phyloP scores from a whole-genome alignment of 2,888 invertebrate species.

The Ramazzottius varieornatus region DNA sequence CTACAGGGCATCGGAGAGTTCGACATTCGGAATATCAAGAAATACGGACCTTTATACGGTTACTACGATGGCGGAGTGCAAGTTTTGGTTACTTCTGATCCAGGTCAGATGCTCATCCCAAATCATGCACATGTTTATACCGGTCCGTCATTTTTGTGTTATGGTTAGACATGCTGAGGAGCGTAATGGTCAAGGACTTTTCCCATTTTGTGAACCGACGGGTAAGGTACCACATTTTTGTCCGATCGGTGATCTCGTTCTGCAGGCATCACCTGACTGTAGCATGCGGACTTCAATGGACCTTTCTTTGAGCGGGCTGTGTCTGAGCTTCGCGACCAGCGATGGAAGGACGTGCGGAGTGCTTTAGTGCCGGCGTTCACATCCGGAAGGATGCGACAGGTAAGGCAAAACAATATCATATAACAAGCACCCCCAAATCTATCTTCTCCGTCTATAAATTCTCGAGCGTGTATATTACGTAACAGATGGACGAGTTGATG shows the following conservation, averaged over 20 bases:
- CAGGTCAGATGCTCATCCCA: background rate
- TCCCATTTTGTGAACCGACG: background rate
- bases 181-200: background rate
- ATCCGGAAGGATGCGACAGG: slow-evolving; percentile 8
- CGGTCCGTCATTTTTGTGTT: too few relatives aligned
- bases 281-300: background rate
- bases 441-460: too few relatives aligned
- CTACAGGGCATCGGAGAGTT: background rate
- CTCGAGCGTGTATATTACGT: too few relatives aligned
- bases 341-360: background rate
- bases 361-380: slow-evolving; percentile 8
- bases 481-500: slow-evolving; percentile 7
- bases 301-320: background rate
- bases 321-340: background rate
- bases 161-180: background rate
- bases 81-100: background rate
- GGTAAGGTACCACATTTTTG: background rate
- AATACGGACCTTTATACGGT: background rate
- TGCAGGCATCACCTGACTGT: too few relatives aligned
- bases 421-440: too few relatives aligned
- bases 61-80: background rate
- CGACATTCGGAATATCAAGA: background rate
- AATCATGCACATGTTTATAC: background rate
- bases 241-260: too few relatives aligned
- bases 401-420: slow-evolving; percentile 4